A percentile compares a stretch with the other conserved stretches of the same genome.
These are phyloP conservation scores for Amyelois transitella DNA, from an alignment of 1,140 invertebrate species.

Conservation along the genomic window DNA sequence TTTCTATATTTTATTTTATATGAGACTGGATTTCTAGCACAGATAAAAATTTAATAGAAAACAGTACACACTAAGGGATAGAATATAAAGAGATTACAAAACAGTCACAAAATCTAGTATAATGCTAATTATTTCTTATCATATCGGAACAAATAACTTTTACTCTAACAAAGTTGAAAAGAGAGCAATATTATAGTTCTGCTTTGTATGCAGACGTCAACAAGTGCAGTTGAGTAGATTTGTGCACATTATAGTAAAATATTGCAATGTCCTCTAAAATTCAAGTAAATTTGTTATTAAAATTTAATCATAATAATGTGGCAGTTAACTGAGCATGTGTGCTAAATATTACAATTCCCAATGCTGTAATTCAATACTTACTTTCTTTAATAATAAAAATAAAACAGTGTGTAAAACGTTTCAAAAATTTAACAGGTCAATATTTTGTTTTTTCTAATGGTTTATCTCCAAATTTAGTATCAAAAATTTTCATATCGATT, in stretches of 20 bases:
- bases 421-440: conserved; percentile 39
- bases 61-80: conserved; percentile 62
- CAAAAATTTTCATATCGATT: conserved; percentile 45
- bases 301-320: background rate
- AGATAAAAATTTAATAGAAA: conserved; percentile 64
- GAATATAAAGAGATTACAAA: conserved; percentile 60
- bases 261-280: conserved; percentile 12
- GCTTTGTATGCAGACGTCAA: conserved; percentile 37
- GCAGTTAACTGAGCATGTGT: background rate
- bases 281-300: no score
- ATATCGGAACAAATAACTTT: conserved; percentile 12
- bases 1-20: conserved; percentile 44
- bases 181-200: background rate
- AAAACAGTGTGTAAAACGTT: conserved; percentile 29
- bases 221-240: conserved; percentile 22
- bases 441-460: conserved; percentile 17
- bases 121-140: conserved; percentile 30
- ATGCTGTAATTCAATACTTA: background rate
- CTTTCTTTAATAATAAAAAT: background rate
- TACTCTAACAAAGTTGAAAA: background rate
- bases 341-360: background rate
- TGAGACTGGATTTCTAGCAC: conserved; percentile 58
- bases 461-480: conserved; percentile 45
- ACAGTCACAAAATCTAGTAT: conserved; percentile 53
- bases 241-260: conserved; percentile 4